Evolutionary conservation across 2,797 vertebrate species (phyloP).

Genomic region (Pagetopsis macropterus): DNA sequence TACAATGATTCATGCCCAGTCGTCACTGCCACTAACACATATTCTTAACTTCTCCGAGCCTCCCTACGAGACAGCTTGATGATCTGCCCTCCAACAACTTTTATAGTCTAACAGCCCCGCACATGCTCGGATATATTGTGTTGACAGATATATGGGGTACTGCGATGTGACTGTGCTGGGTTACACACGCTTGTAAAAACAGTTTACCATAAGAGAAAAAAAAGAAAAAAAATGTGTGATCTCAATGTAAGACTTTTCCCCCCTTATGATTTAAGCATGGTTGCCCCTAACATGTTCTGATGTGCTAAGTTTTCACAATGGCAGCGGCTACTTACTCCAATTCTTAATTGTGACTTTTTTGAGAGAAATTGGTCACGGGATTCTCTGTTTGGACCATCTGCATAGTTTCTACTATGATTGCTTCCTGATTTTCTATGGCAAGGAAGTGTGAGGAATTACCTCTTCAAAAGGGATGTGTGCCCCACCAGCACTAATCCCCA

Average conservation of each 20-base stretch:
- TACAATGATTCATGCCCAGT: conserved; percentile 28
- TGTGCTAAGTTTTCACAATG: conserved; percentile 54
- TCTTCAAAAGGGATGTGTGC: conserved; percentile 77
- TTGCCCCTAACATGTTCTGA: conserved; percentile 52
- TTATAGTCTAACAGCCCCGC: conserved; percentile 42
- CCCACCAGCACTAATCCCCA: conserved; percentile 81
- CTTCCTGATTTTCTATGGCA: conserved; percentile 79
- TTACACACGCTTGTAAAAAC: conserved; percentile 56
- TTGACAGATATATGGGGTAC: conserved; percentile 67
- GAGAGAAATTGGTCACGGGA: conserved; percentile 42
- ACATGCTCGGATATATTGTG: conserved; percentile 33
- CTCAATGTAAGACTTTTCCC: conserved; percentile 7
- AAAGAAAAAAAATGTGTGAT: conserved; percentile 47
- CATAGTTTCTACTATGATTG: conserved; percentile 72
- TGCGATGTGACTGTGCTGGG: conserved; percentile 22
- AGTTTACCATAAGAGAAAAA: conserved; percentile 18
- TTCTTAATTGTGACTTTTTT: conserved; percentile 59
- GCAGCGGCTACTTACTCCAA: conserved; percentile 26
- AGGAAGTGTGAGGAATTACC: conserved; percentile 77
- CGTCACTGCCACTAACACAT: conserved; percentile 27
- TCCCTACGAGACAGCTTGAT: conserved; percentile 46
- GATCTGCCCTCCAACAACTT: conserved; percentile 38
- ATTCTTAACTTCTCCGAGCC: conserved; percentile 26
- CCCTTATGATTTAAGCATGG: conserved; percentile 20
- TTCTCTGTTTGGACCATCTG: conserved; percentile 65